Conservation (phyloP, 2,113 vertebrate species). For the Hymenochirus boettgeri region DNA sequence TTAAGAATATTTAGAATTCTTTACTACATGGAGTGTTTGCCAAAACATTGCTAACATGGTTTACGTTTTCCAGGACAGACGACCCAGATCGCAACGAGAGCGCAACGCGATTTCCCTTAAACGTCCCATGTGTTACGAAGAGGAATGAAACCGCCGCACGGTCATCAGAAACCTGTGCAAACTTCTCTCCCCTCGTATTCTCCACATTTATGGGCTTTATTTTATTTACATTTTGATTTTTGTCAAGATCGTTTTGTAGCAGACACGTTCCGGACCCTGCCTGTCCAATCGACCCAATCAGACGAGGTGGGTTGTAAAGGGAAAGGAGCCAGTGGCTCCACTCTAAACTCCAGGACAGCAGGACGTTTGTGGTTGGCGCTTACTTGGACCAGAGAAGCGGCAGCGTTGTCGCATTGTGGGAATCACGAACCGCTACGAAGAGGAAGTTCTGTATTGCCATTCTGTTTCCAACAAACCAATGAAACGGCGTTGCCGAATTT, state of each 20-base stretch:
- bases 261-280: background rate
- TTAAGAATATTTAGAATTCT: too few relatives aligned
- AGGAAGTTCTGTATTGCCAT: slow-evolving; percentile 15
- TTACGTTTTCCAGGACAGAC: too few relatives aligned
- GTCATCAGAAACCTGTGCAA: slow-evolving; percentile 20
- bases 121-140: background rate
- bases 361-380: slow-evolving; percentile 18
- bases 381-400: slow-evolving; percentile 18
- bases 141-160: slow-evolving; percentile 23
- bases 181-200: slow-evolving; percentile 15
- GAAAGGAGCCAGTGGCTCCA: background rate
- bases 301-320: background rate
- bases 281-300: background rate
- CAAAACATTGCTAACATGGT: too few relatives aligned
- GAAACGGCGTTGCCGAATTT: background rate
- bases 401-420: slow-evolving; percentile 13
- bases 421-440: slow-evolving; percentile 21
- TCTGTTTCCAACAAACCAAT: background rate
- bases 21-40: too few relatives aligned
- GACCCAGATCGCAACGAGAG: too few relatives aligned
- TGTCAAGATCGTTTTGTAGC: slow-evolving; percentile 9
- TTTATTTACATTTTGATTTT: slow-evolving; percentile 20
- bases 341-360: slow-evolving; percentile 18
- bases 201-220: background rate
- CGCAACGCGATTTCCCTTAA: too few relatives aligned